phyloP scores from a whole-genome alignment of 2,113 vertebrate species.

The Panthera tigris region DNA sequence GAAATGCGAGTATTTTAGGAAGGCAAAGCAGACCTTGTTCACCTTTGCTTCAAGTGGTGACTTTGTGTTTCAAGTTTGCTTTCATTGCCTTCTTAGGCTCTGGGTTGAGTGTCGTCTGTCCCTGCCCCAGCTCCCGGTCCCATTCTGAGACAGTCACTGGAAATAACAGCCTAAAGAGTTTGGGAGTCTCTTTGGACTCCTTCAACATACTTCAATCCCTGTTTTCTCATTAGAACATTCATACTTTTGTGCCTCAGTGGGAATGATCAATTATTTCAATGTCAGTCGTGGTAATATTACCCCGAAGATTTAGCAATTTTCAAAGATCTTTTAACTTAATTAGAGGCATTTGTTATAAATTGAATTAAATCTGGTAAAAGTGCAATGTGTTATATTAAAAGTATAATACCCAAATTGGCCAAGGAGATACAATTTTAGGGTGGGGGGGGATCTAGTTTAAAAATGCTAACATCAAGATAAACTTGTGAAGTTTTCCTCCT shows the following conservation, averaged over 20 bases:
- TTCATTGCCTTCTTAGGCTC: conserved; percentile 77
- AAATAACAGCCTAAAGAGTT: conserved; percentile 77
- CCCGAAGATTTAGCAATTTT: conserved; percentile 79
- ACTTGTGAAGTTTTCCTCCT: neutral
- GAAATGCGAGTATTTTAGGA: conserved; percentile 85
- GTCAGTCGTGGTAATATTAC: conserved; percentile 74
- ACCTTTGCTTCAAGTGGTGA: conserved; percentile 79
- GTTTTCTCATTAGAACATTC: conserved; percentile 82
- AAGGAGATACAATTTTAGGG: conserved; percentile 6
- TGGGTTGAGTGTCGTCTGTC: conserved; percentile 64
- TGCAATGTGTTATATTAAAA: conserved; percentile 54
- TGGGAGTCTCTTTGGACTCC: conserved; percentile 81
- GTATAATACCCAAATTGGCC: neutral
- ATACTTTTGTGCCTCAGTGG: conserved; percentile 70
- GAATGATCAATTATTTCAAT: conserved; percentile 82
- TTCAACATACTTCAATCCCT: conserved; percentile 73
- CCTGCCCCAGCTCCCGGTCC: neutral
- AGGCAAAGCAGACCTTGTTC: conserved; percentile 81
- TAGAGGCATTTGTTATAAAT: conserved; percentile 73
- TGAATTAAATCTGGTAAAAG: conserved; percentile 63
- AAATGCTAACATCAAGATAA: conserved; percentile 9
- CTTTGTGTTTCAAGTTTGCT: conserved; percentile 83
- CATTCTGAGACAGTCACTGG: conserved; percentile 75
- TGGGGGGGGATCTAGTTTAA: neutral
- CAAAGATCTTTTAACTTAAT: conserved; percentile 75